Base-by-base conservation (phyloP, 1,140 invertebrate genomes). In the Globodera rostochiensis region DNA sequence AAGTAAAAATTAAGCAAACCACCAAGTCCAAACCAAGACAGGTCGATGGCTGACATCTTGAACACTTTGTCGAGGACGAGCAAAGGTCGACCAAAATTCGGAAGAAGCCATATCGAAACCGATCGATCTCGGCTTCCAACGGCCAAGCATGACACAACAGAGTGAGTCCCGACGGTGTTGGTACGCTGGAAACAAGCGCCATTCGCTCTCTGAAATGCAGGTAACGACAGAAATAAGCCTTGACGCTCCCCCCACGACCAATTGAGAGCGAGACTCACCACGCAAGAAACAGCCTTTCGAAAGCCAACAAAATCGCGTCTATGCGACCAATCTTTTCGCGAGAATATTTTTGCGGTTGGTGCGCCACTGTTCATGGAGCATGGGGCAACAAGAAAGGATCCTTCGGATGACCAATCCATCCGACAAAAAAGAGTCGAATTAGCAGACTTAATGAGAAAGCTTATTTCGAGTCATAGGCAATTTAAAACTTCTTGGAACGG, bases 381-480 rank as follows among this genome's bases (percentile, higher is more conserved):
- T 53, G 80, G 75, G 4, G 74, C 75, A 15, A 82, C 70, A 8
- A 82, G 21, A 47, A 67, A 80, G 36, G 79, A 77, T 21, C 80
- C 80, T 49, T 82, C 74, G 11, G 80, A 69, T 47, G 80, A 82
- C 80, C 80, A 82, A 73, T 79, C 80, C 76, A 79, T 82, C n/a
- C 80, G 77, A 46, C 67, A 80, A 64, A 82, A 82, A 9, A 82
- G 66, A 6, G 80, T 79, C 19, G 80, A 79, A 79, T 64, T 76
- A 36, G 76, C 53, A 25, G 76, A 82, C 79, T 79, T 8, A 79
- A 79, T 6, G 46, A n/a, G 36, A 47, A 66, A 74, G 50, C 50
- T 9, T 19, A 11, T 15, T 15, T 0, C 19, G 57, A 13, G 5
- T 75, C 11, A 69, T 9, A 78, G n/a, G 11, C 47, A 57, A 78